These are phyloP conservation scores for Dynastes tityus DNA, from an alignment of 2,888 invertebrate genomes.

Conservation along the genomic window DNA sequence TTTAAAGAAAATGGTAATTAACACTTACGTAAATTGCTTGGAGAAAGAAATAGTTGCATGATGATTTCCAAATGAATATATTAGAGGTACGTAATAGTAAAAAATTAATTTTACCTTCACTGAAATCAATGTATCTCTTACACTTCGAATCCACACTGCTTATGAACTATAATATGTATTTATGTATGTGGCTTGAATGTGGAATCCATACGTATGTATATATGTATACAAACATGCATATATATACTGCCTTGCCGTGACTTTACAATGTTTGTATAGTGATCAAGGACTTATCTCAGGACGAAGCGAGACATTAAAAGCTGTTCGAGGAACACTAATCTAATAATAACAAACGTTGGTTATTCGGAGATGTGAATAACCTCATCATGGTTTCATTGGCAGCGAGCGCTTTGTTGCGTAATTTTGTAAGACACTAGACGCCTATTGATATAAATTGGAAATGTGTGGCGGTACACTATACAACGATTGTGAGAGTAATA, in stretches of 20 bases:
- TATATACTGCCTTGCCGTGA: constrained; percentile 11
- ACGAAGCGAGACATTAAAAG: constrained; percentile 40
- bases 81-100: neutral
- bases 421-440: constrained; percentile 22
- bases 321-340: constrained; percentile 45
- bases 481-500: neutral
- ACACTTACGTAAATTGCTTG: neutral
- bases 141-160: neutral
- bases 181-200: neutral
- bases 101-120: constrained; percentile 13
- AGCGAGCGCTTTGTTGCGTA: constrained; percentile 31
- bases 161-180: neutral
- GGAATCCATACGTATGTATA: constrained; percentile 20
- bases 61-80: neutral
- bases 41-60: neutral
- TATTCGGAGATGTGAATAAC: constrained; percentile 37
- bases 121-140: neutral
- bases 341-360: constrained; percentile 31
- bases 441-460: constrained; percentile 37
- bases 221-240: neutral
- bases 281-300: constrained; percentile 45
- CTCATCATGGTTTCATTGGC: constrained; percentile 9
- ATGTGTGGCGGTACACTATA: constrained; percentile 13
- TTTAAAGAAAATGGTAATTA: too few relatives aligned
- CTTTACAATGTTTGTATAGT: constrained; percentile 43